Percentiles rank a stretch among this genome's conserved stretches.
Evolutionary conservation across 2,888 invertebrate genomes (phyloP).

Genomic region (Caenorhabditis macrosperma): DNA sequence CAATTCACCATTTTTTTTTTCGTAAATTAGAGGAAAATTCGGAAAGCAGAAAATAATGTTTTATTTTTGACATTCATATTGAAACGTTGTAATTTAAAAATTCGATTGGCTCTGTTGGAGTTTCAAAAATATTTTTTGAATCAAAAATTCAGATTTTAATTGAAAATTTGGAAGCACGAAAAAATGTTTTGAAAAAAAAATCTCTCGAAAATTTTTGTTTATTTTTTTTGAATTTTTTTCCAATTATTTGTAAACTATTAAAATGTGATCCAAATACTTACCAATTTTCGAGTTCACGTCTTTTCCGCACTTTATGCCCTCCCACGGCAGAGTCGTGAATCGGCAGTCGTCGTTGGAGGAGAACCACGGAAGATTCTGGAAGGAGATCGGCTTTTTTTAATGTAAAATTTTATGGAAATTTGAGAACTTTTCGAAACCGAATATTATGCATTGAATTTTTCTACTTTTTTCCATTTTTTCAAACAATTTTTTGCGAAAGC

Average conservation of each 20-base stretch:
- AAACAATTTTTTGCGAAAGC: too few species aligned
- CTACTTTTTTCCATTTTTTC: too few species aligned
- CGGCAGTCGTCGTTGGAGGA: conserved; percentile 73
- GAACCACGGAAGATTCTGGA: conserved; percentile 77
- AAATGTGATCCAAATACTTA: conserved; percentile 15
- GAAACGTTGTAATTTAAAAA: too few species aligned
- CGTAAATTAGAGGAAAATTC: too few species aligned
- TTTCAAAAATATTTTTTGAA: too few species aligned
- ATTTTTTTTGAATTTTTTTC: background rate
- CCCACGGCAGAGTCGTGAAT: conserved; percentile 66
- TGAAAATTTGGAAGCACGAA: too few species aligned
- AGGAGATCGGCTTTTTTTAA: background rate
- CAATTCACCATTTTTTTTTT: conserved; percentile 1
- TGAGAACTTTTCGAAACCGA: background rate
- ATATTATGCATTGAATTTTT: too few species aligned
- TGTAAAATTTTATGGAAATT: background rate
- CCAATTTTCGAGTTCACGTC: conserved; percentile 87
- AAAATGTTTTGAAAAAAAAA: background rate
- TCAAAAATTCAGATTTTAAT: too few species aligned
- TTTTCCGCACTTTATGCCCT: conserved; percentile 74
- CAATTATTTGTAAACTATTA: background rate
- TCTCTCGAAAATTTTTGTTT: background rate
- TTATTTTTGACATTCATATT: too few species aligned
- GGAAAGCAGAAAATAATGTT: too few species aligned
- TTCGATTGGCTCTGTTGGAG: too few species aligned